A percentile compares a stretch with the other conserved stretches of the same genome.
phyloP scores from a whole-genome alignment of 1,140 invertebrate species.

The Helicoverpa armigera region DNA sequence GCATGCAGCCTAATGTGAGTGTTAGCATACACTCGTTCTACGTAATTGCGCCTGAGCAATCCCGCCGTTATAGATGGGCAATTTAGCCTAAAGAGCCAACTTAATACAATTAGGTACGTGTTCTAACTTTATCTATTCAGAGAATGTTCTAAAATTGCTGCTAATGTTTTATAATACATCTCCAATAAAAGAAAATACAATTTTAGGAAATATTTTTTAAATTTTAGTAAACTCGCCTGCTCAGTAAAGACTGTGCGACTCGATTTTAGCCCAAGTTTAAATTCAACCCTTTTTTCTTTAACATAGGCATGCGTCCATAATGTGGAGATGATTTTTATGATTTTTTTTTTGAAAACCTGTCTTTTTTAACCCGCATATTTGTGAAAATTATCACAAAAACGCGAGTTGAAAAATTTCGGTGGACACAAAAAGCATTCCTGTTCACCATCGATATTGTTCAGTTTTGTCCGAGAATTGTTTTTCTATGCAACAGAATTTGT shows the following conservation, averaged over 20 bases:
- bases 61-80: background rate
- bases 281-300: background rate
- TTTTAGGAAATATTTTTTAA: background rate
- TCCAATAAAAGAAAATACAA: no score
- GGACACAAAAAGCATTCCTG: background rate
- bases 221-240: background rate
- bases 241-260: no score
- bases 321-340: no score
- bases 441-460: background rate
- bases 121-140: background rate
- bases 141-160: no score
- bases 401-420: background rate
- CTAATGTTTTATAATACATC: no score
- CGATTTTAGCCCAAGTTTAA: no score
- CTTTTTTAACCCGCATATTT: no score
- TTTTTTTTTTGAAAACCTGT: no score
- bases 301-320: background rate
- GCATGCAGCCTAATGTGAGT: background rate
- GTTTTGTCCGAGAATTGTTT: no score
- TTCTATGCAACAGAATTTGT: no score
- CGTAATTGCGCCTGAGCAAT: constrained; percentile 3
- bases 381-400: background rate
- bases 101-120: constrained; percentile 7
- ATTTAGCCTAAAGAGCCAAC: constrained; percentile 18
- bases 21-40: background rate